Percentiles rank a stretch among this genome's conserved stretches.
phyloP scores from a whole-genome alignment of 1,140 invertebrate species.

The Amphibalanus amphitrite region DNA sequence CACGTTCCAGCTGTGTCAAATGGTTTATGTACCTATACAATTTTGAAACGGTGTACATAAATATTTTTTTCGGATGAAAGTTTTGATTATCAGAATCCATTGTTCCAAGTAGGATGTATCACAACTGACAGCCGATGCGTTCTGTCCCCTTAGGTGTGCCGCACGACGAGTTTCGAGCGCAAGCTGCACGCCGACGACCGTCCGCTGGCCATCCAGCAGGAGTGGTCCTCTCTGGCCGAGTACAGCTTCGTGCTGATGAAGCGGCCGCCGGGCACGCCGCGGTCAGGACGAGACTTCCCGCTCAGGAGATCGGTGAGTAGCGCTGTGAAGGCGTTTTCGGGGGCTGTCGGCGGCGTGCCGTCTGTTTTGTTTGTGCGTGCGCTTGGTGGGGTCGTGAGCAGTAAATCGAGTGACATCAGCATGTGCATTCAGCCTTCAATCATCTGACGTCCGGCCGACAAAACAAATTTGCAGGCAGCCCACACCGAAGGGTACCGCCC shows the following conservation, averaged over 20 bases:
- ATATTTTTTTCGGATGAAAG: no score
- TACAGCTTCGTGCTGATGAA: conserved; percentile 23
- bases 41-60: no score
- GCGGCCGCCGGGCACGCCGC: background rate
- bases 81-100: no score
- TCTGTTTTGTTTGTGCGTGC: background rate
- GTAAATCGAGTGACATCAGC: background rate
- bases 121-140: no score
- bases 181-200: conserved; percentile 69
- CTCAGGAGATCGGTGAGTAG: background rate
- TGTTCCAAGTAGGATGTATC: no score
- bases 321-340: background rate
- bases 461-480: no score
- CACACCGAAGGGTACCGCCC: no score
- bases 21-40: no score
- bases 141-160: background rate
- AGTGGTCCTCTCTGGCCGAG: conserved; percentile 34
- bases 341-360: background rate
- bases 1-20: no score
- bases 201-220: conserved; percentile 60
- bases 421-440: background rate
- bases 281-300: background rate
- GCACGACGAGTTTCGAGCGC: conserved; percentile 34
- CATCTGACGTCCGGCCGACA: background rate
- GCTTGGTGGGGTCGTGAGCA: background rate